Percentiles rank a stretch among this genome's conserved stretches.
phyloP scores from a whole-genome alignment of 2,113 vertebrate genomes.

The Gopherus evgoodei region DNA sequence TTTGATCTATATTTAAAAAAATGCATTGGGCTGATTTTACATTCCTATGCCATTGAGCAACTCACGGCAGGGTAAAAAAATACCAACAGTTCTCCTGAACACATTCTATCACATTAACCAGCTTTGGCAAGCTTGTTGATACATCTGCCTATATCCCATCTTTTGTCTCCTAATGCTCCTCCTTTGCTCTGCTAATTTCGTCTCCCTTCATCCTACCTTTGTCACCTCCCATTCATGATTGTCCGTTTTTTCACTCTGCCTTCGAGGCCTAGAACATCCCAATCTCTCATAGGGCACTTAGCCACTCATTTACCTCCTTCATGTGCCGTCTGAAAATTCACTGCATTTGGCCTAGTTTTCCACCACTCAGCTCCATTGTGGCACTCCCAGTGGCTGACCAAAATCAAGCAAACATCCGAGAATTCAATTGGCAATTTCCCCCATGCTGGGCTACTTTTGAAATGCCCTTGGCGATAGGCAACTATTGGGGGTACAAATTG shows the following conservation, averaged over 20 bases:
- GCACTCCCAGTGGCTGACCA: neutral
- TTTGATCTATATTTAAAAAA: neutral
- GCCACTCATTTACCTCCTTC: neutral
- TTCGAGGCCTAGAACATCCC: neutral
- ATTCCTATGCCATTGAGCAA: neutral
- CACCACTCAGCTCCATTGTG: neutral
- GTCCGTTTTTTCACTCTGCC: neutral
- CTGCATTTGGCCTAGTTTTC: neutral
- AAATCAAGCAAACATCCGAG: neutral
- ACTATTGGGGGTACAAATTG: neutral
- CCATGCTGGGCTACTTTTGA: too few relatives aligned
- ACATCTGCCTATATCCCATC: neutral
- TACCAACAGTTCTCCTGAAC: neutral
- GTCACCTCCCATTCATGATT: neutral
- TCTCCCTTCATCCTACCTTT: neutral
- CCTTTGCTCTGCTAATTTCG: neutral
- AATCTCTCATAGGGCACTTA: neutral
- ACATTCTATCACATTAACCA: neutral
- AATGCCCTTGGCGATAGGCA: neutral
- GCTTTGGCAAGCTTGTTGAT: neutral
- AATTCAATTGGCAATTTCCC: neutral
- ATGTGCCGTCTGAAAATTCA: neutral
- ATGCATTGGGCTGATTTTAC: neutral
- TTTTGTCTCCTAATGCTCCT: neutral
- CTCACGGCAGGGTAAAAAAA: neutral